phyloP scores from a whole-genome alignment of 2,888 invertebrate genomes.

The Plebejus anna region DNA sequence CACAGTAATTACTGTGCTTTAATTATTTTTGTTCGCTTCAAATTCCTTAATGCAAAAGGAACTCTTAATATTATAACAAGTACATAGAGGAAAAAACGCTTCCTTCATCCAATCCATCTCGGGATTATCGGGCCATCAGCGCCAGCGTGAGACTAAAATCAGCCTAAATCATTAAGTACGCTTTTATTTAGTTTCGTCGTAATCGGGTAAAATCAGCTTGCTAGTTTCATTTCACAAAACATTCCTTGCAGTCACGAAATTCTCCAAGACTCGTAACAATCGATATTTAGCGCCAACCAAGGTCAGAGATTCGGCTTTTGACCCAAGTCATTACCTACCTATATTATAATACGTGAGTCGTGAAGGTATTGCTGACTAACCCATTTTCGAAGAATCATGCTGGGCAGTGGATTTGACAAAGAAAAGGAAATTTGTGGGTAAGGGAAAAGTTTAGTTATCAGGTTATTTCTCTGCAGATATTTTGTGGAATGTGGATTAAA shows the following conservation, averaged over 20 bases:
- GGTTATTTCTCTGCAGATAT: too few species aligned
- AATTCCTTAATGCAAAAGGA: not conserved
- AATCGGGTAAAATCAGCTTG: not conserved
- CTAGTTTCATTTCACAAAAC: not conserved
- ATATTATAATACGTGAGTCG: not conserved
- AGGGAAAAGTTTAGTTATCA: too few species aligned
- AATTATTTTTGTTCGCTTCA: not conserved
- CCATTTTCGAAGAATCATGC: not conserved
- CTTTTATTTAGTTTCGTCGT: too few species aligned
- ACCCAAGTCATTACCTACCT: conserved; percentile 16
- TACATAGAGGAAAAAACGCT: too few species aligned
- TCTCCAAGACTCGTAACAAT: conserved; percentile 8
- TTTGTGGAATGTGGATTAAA: too few species aligned
- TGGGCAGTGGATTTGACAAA: not conserved
- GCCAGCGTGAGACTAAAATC: too few species aligned
- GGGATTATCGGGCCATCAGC: too few species aligned
- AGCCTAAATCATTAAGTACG: too few species aligned
- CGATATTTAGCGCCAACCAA: conserved; percentile 16
- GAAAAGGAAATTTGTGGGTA: not conserved
- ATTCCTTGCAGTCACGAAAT: conserved; percentile 18
- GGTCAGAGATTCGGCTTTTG: conserved; percentile 27
- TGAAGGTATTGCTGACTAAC: not conserved
- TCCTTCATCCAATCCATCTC: too few species aligned
- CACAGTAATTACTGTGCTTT: conserved; percentile 2
- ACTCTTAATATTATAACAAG: not conserved